Evolutionary conservation across 2,888 invertebrate species (phyloP).

Genomic region (Syritta pipiens): DNA sequence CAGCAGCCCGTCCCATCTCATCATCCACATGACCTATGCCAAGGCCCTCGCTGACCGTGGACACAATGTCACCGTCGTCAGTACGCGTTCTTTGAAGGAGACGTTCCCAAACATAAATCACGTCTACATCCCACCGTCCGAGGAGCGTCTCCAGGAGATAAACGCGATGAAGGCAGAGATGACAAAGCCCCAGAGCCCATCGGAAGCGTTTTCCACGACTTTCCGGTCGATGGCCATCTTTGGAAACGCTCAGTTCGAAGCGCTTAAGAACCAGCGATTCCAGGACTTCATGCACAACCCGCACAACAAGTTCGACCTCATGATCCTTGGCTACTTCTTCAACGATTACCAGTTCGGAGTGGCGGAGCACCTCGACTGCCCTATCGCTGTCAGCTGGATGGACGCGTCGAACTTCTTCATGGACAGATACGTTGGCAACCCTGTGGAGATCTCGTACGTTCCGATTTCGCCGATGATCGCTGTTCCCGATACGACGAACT

Average conservation of each 20-base stretch:
- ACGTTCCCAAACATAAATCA: constrained; percentile 73
- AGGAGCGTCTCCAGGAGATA: constrained; percentile 3
- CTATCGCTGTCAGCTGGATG: constrained; percentile 73
- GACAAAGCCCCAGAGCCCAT: not conserved
- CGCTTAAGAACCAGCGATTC: constrained; percentile 44
- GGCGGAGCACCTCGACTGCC: constrained; percentile 70
- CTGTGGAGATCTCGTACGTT: constrained; percentile 72
- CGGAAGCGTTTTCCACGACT: not conserved
- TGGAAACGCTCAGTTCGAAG: constrained; percentile 1
- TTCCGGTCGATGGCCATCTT: not conserved
- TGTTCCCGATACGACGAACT: constrained; percentile 68
- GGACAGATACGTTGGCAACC: constrained; percentile 73
- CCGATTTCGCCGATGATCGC: constrained; percentile 49
- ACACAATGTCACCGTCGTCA: constrained; percentile 77
- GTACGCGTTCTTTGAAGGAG: constrained; percentile 72
- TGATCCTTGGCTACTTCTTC: constrained; percentile 68
- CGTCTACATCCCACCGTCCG: constrained; percentile 14
- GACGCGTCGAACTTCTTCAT: constrained; percentile 70
- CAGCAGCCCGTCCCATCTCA: constrained; percentile 71
- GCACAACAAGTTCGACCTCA: constrained; percentile 69
- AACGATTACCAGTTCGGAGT: constrained; percentile 70
- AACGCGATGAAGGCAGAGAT: not conserved
- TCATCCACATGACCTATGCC: constrained; percentile 75
- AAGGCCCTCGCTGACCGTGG: constrained; percentile 75
- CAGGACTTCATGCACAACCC: constrained; percentile 61